Evolutionary conservation across 2,888 invertebrate species (phyloP).

Genomic region (Cremastobaeus sp.): DNA sequence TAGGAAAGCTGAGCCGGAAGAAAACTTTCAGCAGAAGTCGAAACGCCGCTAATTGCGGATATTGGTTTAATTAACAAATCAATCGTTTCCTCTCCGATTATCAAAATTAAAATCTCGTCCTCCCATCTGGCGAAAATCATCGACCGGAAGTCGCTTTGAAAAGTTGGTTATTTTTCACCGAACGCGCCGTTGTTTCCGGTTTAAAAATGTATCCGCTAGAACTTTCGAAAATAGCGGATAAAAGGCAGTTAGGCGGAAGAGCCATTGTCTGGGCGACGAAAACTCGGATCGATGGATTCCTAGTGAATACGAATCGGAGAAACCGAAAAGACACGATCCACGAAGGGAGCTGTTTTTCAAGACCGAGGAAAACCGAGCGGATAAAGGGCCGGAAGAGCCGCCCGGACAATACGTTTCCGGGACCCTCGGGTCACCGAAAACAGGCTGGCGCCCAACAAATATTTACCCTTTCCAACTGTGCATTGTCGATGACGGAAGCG

Average conservation of each 20-base stretch:
- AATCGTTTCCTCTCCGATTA: too few species aligned
- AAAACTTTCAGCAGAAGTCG: too few species aligned
- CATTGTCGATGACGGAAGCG: slow-evolving; percentile 25
- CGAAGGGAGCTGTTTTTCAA: slow-evolving; percentile 12
- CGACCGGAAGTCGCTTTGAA: too few species aligned
- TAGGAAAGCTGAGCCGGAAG: background rate
- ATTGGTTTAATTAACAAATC: too few species aligned
- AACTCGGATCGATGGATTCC: slow-evolving; percentile 9
- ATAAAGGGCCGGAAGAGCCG: slow-evolving; percentile 46
- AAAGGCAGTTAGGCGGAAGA: slow-evolving; percentile 12
- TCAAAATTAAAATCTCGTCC: too few species aligned
- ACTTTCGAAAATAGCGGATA: slow-evolving; percentile 17
- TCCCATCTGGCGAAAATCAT: too few species aligned
- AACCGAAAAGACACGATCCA: background rate
- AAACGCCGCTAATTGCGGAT: too few species aligned
- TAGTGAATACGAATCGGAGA: background rate
- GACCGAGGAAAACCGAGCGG: slow-evolving; percentile 22
- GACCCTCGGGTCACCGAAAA: slow-evolving; percentile 17
- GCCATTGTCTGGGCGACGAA: slow-evolving; percentile 13
- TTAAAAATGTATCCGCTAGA: background rate
- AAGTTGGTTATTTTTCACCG: slow-evolving; percentile 3
- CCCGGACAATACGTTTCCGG: slow-evolving; percentile 36
- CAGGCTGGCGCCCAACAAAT: slow-evolving; percentile 35
- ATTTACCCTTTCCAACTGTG: slow-evolving; percentile 38
- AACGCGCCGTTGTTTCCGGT: too few species aligned